Evolutionary conservation across 2,888 invertebrate genomes (phyloP).

Genomic region (Brenthis hecate): DNA sequence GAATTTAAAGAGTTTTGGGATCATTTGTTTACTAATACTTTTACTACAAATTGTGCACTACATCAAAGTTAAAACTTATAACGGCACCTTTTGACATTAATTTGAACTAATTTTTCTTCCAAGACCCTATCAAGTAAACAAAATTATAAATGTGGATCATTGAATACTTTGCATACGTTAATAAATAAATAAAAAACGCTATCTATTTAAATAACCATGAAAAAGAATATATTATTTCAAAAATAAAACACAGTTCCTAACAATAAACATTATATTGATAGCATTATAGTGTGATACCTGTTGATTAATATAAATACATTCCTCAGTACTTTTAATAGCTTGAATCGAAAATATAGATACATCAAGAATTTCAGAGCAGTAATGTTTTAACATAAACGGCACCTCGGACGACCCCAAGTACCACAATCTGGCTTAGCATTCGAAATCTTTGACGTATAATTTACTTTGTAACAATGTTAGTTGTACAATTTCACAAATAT

Average conservation of each 20-base stretch:
- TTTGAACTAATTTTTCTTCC: too few species aligned
- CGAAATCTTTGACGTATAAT: conserved; percentile 1
- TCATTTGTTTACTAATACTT: too few species aligned
- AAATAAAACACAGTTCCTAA: conserved; percentile 56
- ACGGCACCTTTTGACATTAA: too few species aligned
- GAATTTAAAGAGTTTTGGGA: too few species aligned
- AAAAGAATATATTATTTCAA: not conserved
- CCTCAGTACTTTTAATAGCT: conserved; percentile 44
- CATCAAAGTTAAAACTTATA: too few species aligned
- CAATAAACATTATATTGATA: conserved; percentile 77
- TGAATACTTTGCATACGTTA: too few species aligned
- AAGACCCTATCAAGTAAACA: too few species aligned
- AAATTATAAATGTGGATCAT: too few species aligned
- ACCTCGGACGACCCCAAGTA: too few species aligned
- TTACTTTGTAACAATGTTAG: conserved; percentile 11
- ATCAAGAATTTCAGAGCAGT: conserved; percentile 11
- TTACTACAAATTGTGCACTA: too few species aligned
- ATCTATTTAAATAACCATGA: too few species aligned
- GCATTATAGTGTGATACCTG: conserved; percentile 65
- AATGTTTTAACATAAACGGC: not conserved
- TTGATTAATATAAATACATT: conserved; percentile 76
- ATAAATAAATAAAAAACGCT: too few species aligned
- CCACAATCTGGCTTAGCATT: conserved; percentile 8
- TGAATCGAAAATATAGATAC: conserved; percentile 52
- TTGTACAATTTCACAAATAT: conserved; percentile 36